phyloP scores from a whole-genome alignment of 2,113 vertebrate species.

The Misgurnus mizolepis region DNA sequence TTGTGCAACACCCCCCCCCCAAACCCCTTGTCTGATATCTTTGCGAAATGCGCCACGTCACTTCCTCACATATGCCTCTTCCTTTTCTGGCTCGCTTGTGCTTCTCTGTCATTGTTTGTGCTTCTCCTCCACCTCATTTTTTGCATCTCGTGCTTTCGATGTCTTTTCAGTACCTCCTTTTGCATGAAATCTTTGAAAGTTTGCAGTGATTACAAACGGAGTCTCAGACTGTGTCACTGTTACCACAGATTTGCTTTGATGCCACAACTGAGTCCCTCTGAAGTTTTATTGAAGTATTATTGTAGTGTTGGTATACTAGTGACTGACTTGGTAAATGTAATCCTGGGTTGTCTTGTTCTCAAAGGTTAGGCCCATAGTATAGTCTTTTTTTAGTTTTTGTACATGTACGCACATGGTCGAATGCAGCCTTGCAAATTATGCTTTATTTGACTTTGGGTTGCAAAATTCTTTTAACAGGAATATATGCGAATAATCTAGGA shows the following conservation, averaged over 20 bases:
- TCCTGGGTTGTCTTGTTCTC: too few relatives aligned
- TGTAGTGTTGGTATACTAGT: background rate
- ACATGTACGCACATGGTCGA: too few relatives aligned
- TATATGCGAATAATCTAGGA: too few relatives aligned
- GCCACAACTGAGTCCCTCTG: background rate
- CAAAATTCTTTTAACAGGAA: too few relatives aligned
- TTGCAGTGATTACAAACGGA: background rate
- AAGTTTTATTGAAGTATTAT: background rate
- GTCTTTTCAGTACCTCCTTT: background rate
- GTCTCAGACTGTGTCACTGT: background rate
- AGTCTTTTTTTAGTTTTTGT: too few relatives aligned
- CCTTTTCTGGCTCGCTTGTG: constrained; percentile 10
- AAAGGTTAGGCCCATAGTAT: too few relatives aligned
- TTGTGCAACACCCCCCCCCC: background rate
- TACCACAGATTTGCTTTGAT: background rate
- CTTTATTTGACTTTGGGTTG: too few relatives aligned
- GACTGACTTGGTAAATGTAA: background rate
- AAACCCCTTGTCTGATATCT: constrained; percentile 22
- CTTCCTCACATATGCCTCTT: constrained; percentile 9
- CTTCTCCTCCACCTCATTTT: background rate
- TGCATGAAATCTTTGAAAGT: background rate
- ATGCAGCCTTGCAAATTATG: too few relatives aligned
- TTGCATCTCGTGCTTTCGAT: background rate
- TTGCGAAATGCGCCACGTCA: constrained; percentile 12
- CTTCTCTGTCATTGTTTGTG: constrained; percentile 28